Conservation (phyloP, 1,140 invertebrate genomes). For the Drosophila kohkoa region DNA sequence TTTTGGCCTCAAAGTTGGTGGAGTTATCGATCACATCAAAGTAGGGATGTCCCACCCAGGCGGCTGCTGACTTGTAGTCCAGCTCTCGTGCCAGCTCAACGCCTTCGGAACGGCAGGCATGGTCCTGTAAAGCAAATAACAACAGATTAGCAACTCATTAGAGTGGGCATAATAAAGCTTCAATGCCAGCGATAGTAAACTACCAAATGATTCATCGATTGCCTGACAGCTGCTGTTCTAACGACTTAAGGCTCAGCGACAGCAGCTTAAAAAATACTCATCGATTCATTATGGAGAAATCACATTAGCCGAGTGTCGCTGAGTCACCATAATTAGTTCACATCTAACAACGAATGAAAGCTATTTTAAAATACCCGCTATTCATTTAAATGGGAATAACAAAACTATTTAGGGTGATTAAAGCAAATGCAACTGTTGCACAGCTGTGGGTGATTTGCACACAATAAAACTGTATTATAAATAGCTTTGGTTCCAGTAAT, state of each 20-base stretch:
- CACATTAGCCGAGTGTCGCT: too few relatives aligned
- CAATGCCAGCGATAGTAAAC: background rate
- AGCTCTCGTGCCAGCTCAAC: constrained; percentile 93
- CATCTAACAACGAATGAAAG: constrained; percentile 4
- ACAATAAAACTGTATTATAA: too few relatives aligned
- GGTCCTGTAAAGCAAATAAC: constrained; percentile 88
- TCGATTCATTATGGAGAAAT: background rate
- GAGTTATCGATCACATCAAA: constrained; percentile 99
- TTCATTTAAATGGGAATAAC: too few relatives aligned
- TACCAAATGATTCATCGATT: background rate
- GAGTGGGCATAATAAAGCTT: background rate
- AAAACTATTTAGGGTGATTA: too few relatives aligned
- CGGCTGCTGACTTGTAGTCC: constrained; percentile 96
- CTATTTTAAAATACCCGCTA: too few relatives aligned
- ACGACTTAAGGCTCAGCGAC: background rate
- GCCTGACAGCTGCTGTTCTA: background rate
- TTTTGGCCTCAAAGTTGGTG: constrained; percentile 98
- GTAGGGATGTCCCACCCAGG: constrained; percentile 99
- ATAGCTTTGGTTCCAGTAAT: too few relatives aligned
- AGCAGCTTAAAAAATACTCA: background rate
- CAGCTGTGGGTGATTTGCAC: too few relatives aligned
- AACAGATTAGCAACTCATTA: constrained; percentile 32
- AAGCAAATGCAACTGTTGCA: too few relatives aligned
- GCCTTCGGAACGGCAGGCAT: constrained; percentile 95
- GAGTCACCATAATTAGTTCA: constrained; percentile 28